These are phyloP conservation scores for Gasteruption jaculator DNA, from an alignment of 2,888 invertebrate species.

Conservation along the genomic window DNA sequence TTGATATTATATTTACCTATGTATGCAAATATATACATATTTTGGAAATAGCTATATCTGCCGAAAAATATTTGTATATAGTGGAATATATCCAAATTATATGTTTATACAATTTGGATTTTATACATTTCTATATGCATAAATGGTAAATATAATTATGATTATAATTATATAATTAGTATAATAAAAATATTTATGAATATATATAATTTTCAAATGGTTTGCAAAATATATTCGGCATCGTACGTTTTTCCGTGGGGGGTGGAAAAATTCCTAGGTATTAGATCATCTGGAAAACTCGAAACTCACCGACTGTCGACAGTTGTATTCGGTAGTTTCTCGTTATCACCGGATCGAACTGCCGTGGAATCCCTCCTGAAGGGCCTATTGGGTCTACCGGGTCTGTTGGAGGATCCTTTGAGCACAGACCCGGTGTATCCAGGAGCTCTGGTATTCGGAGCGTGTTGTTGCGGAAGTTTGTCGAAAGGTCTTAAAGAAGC, in stretches of 20 bases:
- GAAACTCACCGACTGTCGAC: conserved; percentile 32
- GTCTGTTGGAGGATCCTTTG: conserved; percentile 29
- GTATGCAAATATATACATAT: too few species aligned
- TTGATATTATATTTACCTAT: too few species aligned
- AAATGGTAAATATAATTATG: too few species aligned
- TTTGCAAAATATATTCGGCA: too few species aligned
- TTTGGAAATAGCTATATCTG: too few species aligned
- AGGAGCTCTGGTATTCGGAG: conserved; percentile 47
- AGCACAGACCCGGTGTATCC: conserved; percentile 45
- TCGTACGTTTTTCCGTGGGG: not conserved
- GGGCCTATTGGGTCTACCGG: conserved; percentile 36
- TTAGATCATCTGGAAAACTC: not conserved
- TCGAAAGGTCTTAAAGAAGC: conserved; percentile 43
- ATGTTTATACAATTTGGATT: too few species aligned
- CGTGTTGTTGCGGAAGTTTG: conserved; percentile 47
- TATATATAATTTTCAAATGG: too few species aligned
- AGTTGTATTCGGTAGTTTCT: conserved; percentile 25
- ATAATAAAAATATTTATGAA: too few species aligned
- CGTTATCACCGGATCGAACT: conserved; percentile 27
- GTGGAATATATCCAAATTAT: too few species aligned
- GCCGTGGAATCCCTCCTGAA: conserved; percentile 42
- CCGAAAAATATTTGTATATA: too few species aligned
- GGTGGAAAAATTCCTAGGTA: not conserved
- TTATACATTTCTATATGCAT: too few species aligned
- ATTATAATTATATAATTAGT: too few species aligned